Conservation (phyloP, 2,113 vertebrate species). For the Danionella cerebrum region DNA sequence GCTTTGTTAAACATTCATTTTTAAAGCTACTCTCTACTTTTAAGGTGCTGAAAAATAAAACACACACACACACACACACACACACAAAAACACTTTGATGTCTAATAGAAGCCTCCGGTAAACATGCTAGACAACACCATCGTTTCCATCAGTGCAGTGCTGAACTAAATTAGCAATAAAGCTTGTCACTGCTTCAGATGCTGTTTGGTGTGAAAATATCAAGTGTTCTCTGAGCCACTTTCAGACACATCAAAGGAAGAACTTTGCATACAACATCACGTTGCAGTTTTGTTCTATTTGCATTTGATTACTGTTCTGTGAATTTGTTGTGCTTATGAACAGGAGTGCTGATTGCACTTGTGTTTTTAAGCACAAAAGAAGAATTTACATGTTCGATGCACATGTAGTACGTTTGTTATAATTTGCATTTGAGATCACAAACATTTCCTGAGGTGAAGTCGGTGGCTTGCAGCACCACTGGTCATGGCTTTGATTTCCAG, state of each 20-base stretch:
- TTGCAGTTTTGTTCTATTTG: not conserved
- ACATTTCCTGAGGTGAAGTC: no score
- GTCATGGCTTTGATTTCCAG: no score
- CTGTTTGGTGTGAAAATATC: not conserved
- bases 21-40: constrained; percentile 3
- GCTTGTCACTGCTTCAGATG: not conserved
- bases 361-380: constrained; percentile 28
- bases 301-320: not conserved
- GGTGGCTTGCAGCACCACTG: no score
- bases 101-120: constrained; percentile 6
- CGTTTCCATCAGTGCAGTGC: not conserved
- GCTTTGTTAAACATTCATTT: constrained; percentile 2
- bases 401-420: no score
- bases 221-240: not conserved
- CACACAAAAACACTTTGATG: constrained; percentile 4
- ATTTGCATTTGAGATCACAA: no score
- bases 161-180: constrained; percentile 12
- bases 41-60: constrained; percentile 3
- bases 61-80: no score
- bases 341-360: constrained; percentile 4
- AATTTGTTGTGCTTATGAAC: not conserved
- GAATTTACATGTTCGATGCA: no score
- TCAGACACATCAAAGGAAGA: not conserved
- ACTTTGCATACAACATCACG: not conserved
- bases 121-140: constrained; percentile 9